Percentiles rank a stretch among this genome's conserved stretches.
These are phyloP conservation scores for Acleris cristana DNA, from an alignment of 2,888 invertebrate species.

Conservation along the genomic window DNA sequence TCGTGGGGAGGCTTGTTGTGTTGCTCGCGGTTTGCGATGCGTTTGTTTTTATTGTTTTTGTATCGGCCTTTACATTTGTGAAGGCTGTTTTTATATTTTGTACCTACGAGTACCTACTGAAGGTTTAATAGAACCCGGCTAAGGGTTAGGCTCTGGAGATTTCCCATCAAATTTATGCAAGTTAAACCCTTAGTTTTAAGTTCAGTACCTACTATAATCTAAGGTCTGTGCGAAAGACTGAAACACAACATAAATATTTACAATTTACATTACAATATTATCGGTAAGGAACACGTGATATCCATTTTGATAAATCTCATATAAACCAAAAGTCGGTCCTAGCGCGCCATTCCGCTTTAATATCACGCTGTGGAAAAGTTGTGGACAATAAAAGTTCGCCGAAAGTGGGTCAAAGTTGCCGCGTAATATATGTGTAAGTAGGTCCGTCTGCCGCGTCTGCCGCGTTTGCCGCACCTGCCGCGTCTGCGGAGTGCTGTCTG, in stretches of 20 bases:
- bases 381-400: conserved; percentile 63
- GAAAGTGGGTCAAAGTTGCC: conserved; percentile 72
- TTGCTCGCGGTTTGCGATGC: conserved; percentile 26
- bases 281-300: too few relatives aligned
- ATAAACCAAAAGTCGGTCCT: conserved; percentile 27
- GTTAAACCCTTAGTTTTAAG: too few relatives aligned
- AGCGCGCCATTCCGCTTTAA: conserved; percentile 14
- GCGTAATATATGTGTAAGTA: conserved; percentile 62
- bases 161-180: too few relatives aligned
- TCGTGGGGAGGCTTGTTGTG: conserved; percentile 21
- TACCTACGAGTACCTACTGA: conserved; percentile 16
- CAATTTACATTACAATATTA: too few relatives aligned
- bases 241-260: too few relatives aligned
- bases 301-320: not conserved
- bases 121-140: not conserved
- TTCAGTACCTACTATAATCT: too few relatives aligned
- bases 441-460: conserved; percentile 48
- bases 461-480: conserved; percentile 6
- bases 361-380: conserved; percentile 47
- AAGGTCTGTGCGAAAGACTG: too few relatives aligned
- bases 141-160: too few relatives aligned
- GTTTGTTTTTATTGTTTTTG: conserved; percentile 30
- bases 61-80: conserved; percentile 28
- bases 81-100: conserved; percentile 18
- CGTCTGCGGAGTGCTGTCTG: not conserved